Evolutionary conservation across 1,140 invertebrate species (phyloP), one percentile per base, ranked within the genome.

Genomic region (Cotesia typhae): DNA sequence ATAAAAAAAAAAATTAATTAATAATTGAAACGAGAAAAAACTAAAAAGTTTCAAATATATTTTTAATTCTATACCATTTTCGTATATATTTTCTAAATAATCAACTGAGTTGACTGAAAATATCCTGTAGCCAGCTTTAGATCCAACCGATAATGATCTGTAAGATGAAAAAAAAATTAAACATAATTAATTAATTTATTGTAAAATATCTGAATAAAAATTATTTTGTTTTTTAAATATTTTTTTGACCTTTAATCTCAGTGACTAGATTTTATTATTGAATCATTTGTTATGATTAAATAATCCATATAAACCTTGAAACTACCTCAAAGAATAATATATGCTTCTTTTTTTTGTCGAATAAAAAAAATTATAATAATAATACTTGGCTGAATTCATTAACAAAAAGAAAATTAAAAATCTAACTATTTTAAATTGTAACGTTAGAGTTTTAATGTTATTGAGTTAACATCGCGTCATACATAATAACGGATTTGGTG

Each of bases 81-180:
- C 92, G 85, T 97, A 96, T 77, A 97, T 96, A 80, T 93, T 91
- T 81, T 97, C 95, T 74, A 98, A 89, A 67, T 92, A 90, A 85
- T 98, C 96, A 66, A 96, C 92, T 6, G 92, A 92, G 74, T 90
- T 93, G 51, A 98, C 88, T 35, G 95, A 94, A 85, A 94, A 98
- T 68, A 98, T 88, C 83, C 92, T 93, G 85, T 96, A 98, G 28
- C 96, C 96, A 75, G 89, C 91, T 82, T 92, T 95, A 72, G 94
- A 95, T 76, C 96, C 96, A 80, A 97, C 94, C 74, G 96, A 94
- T 80, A 98, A 88, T 9, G 96, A 98, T 82, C 96, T 98, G 82
- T 72, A 89, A 87, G 28, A 28, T 71, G 59, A 73, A 59, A 53
- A 17, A 17, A 14, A 63, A 71, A 66, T 36, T 41, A 55, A 52